phyloP scores from a whole-genome alignment of 1,140 invertebrate genomes.

The Halictus rubicundus region DNA sequence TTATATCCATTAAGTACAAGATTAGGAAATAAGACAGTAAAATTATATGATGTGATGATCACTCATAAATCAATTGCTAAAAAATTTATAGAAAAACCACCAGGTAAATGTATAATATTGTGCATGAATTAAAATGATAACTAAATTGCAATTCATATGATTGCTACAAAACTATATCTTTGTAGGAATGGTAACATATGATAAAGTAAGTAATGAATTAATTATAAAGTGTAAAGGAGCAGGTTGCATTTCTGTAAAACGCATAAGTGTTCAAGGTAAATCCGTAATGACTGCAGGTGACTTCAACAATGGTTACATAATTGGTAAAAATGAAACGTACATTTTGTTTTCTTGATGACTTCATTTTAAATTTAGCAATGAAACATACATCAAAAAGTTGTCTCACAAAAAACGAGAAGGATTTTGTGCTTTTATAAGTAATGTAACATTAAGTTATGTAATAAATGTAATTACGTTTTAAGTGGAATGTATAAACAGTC shows the following conservation, averaged over 20 bases:
- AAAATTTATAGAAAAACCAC: slow-evolving; percentile 4
- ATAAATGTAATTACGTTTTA: neutral
- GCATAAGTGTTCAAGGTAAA: slow-evolving; percentile 82
- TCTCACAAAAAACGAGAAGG: neutral
- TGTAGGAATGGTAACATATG: slow-evolving; percentile 80
- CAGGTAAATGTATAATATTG: slow-evolving; percentile 34
- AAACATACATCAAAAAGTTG: neutral
- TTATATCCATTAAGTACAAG: slow-evolving; percentile 83
- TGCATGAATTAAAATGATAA: slow-evolving; percentile 26
- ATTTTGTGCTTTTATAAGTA: neutral
- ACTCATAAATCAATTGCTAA: slow-evolving; percentile 29
- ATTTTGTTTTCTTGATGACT: slow-evolving; percentile 50
- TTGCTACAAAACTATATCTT: slow-evolving; percentile 28
- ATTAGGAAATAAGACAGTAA: slow-evolving; percentile 82
- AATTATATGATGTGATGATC: slow-evolving; percentile 82
- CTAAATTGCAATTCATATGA: slow-evolving; percentile 3
- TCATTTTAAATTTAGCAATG: neutral
- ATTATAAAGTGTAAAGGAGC: slow-evolving; percentile 82
- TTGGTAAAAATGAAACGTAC: slow-evolving; percentile 70
- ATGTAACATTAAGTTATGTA: neutral
- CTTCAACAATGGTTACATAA: slow-evolving; percentile 86
- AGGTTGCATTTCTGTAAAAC: slow-evolving; percentile 82
- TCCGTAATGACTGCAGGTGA: slow-evolving; percentile 83
- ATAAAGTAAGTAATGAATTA: slow-evolving; percentile 79
- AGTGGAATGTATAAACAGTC: neutral